These are phyloP conservation scores for Erythrocercus mccallii DNA, from an alignment of 2,113 vertebrate species.

Conservation along the genomic window DNA sequence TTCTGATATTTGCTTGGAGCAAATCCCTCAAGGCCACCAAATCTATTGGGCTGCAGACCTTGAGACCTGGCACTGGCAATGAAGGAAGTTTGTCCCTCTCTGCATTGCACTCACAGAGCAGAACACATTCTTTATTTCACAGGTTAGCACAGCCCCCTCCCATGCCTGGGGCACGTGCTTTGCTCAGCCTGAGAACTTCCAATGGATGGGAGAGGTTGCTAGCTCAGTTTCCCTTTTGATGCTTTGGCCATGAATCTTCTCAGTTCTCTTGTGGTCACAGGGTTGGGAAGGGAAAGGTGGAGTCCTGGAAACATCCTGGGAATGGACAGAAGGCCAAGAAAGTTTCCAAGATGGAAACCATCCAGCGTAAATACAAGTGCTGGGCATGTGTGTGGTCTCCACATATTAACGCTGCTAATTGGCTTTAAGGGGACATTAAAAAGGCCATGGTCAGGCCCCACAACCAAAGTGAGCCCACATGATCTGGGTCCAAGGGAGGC, in stretches of 20 bases:
- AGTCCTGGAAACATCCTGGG: neutral
- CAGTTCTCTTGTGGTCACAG: accelerated
- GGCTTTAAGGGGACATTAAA: neutral
- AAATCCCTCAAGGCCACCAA: neutral
- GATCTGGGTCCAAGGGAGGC: neutral
- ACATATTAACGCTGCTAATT: slow-evolving; percentile 15
- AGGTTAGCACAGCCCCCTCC: neutral
- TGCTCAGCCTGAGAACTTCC: neutral
- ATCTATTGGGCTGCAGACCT: neutral
- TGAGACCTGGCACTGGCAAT: neutral
- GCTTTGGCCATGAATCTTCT: neutral
- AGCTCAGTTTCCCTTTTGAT: neutral
- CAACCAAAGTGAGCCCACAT: neutral
- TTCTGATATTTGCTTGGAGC: neutral
- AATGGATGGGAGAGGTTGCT: neutral
- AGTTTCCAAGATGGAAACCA: neutral
- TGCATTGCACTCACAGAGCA: neutral
- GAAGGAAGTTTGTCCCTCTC: neutral
- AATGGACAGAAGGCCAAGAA: neutral
- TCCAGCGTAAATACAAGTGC: neutral
- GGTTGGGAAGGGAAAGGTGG: neutral
- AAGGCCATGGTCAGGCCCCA: neutral
- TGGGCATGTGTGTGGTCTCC: slow-evolving; percentile 41
- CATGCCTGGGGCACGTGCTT: accelerated
- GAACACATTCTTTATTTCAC: neutral